phyloP scores from a whole-genome alignment of 2,888 invertebrate species.

The Toxonevra muliebris region DNA sequence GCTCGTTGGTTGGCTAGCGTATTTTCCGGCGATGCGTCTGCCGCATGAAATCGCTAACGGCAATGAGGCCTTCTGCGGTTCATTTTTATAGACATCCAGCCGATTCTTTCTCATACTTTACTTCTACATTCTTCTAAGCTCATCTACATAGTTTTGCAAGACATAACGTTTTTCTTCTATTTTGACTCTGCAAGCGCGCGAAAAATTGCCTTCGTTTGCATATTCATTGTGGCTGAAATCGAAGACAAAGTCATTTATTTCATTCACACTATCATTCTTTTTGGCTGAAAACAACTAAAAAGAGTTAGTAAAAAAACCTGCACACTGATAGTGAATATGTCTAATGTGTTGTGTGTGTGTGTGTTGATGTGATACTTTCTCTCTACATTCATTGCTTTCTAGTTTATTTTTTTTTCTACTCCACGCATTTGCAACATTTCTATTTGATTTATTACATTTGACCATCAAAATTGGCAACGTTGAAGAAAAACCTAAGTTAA shows the following conservation, averaged over 20 bases:
- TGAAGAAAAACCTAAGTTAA: slow-evolving; percentile 4
- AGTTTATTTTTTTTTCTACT: not conserved
- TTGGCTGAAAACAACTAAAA: slow-evolving; percentile 15
- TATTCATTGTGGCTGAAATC: slow-evolving; percentile 4
- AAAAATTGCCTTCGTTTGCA: slow-evolving; percentile 21
- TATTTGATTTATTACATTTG: slow-evolving; percentile 32
- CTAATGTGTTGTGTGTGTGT: not conserved
- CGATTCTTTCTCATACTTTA: not conserved
- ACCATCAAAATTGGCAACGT: slow-evolving; percentile 31
- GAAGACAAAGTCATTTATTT: slow-evolving; percentile 22
- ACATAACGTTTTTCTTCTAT: not conserved
- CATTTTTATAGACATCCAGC: not conserved
- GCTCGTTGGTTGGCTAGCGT: not conserved
- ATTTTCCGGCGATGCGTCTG: not conserved
- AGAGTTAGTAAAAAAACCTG: not conserved
- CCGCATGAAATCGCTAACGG: not conserved
- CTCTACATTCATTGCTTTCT: not conserved
- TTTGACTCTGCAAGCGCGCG: not conserved
- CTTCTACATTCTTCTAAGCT: not conserved
- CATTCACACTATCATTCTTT: slow-evolving; percentile 29
- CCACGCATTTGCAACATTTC: slow-evolving; percentile 26
- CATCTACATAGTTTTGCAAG: not conserved
- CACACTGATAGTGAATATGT: not conserved
- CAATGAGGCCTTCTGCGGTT: not conserved
- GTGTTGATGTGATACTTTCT: slow-evolving; percentile 2